These are phyloP conservation scores for Caenorhabditis latens DNA, from an alignment of 1,140 invertebrate species.

Conservation along the genomic window DNA sequence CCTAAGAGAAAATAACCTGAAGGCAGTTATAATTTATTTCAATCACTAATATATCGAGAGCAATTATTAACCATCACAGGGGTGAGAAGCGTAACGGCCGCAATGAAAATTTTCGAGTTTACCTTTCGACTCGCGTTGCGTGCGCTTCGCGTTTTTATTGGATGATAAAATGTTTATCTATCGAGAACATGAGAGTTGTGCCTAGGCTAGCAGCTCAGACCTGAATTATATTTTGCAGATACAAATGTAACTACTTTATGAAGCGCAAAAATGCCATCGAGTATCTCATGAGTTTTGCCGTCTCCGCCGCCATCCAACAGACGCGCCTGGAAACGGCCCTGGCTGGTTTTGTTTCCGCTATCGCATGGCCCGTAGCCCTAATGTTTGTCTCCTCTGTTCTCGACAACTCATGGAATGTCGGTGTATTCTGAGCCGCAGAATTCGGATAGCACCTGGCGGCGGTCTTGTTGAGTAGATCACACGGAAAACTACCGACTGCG, in stretches of 20 bases:
- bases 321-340: slow-evolving; percentile 85
- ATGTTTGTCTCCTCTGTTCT: slow-evolving; percentile 82
- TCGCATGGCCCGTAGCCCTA: slow-evolving; percentile 84
- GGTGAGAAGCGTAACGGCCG: too few species aligned
- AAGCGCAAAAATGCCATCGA: slow-evolving; percentile 81
- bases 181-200: too few species aligned
- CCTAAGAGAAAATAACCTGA: too few species aligned
- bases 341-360: slow-evolving; percentile 82
- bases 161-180: too few species aligned
- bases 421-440: slow-evolving; percentile 82
- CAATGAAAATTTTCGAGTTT: too few species aligned
- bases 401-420: slow-evolving; percentile 86
- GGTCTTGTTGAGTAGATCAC: slow-evolving; percentile 82
- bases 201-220: too few species aligned
- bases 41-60: too few species aligned
- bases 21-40: too few species aligned
- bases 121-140: too few species aligned
- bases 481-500: slow-evolving; percentile 84
- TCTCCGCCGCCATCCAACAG: slow-evolving; percentile 83
- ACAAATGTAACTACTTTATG: slow-evolving; percentile 83
- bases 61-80: too few species aligned
- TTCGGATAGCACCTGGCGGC: slow-evolving; percentile 84
- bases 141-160: too few species aligned
- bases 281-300: slow-evolving; percentile 82
- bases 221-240: slow-evolving; percentile 73